Base-by-base conservation (phyloP, 2,797 vertebrate genomes). In the Champsocephalus esox region DNA sequence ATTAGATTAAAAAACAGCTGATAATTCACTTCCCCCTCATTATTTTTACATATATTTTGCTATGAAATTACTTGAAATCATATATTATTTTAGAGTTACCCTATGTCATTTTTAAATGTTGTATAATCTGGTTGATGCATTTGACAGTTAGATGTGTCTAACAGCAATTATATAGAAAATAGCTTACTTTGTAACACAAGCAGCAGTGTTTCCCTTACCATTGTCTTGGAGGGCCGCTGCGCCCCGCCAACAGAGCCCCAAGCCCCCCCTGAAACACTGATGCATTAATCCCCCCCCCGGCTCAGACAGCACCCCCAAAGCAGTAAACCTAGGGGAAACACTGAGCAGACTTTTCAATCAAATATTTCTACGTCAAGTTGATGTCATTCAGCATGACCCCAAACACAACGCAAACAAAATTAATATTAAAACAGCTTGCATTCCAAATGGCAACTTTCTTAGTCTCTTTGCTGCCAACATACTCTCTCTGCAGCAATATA, bases 321-420 rank as follows among this genome's bases (percentile, higher is more conserved):
- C 24, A 24, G 24, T 24, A 24, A 24, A 3, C 24, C 24, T 24
- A 24, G 24, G 24, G 24, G 24, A 28, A 28, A 28, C 24, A 28
- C 24, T 28, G 24, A 28, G 24, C n/a, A 0, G 12, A 10, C 14
- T 52, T 71, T 4, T 70, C 9, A 68, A 50, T 77, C 45, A 51
- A 71, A 50, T 16, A 76, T 80, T 56, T 79, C 68, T 54, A 73
- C 38, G 9, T 61, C 8, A 69, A 69, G 21, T 63, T 43, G 38
- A 69, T 66, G 64, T 71, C 69, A 54, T 73, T 83, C 51, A 45
- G 46, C 54, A 61, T 60, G 44, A 54, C 49, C 10, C 50, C 41
- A 32, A 21, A 67, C 46, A 71, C 68, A 70, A 72, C 34, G 45
- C 34, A 78, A 75, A 83, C 59, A 79, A 16, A 65, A 83, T 84